phyloP scores from a whole-genome alignment of 1,140 invertebrate species.

The Atta cephalotes region DNA sequence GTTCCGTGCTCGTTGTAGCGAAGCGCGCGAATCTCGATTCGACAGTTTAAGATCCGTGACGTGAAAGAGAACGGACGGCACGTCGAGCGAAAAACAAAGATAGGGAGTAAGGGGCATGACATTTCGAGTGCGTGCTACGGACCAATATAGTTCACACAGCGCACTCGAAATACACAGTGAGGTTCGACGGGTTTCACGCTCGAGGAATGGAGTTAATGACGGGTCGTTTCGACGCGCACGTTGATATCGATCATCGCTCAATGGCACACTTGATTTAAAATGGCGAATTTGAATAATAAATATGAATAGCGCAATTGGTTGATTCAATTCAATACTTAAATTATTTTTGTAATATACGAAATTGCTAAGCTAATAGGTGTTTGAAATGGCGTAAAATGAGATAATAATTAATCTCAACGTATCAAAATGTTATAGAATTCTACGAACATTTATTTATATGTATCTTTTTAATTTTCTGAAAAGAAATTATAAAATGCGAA shows the following conservation, averaged over 20 bases:
- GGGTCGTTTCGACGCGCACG: conserved; percentile 32
- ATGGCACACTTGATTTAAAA: conserved; percentile 27
- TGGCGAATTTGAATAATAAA: conserved; percentile 52
- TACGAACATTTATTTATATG: background rate
- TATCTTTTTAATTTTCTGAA: background rate
- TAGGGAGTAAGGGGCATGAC: conserved; percentile 22
- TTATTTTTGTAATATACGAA: conserved; percentile 21
- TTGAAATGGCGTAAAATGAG: background rate
- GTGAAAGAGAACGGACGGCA: conserved; percentile 41
- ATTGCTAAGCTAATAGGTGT: background rate
- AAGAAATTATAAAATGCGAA: background rate
- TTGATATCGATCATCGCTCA: conserved; percentile 52
- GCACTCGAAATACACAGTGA: conserved; percentile 43
- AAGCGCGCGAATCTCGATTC: conserved; percentile 26
- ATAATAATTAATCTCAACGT: conserved; percentile 1
- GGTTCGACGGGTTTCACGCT: conserved; percentile 33
- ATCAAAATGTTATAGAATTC: background rate
- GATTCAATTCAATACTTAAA: conserved; percentile 35
- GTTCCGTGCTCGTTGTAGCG: conserved; percentile 24
- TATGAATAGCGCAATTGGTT: conserved; percentile 31
- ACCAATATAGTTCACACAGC: conserved; percentile 10
- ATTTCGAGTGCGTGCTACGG: conserved; percentile 34
- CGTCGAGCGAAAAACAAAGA: conserved; percentile 26
- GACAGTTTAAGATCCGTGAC: conserved; percentile 47
- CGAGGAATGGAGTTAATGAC: conserved; percentile 58